phyloP scores from a whole-genome alignment of 2,113 vertebrate species.

The Serinus canaria region DNA sequence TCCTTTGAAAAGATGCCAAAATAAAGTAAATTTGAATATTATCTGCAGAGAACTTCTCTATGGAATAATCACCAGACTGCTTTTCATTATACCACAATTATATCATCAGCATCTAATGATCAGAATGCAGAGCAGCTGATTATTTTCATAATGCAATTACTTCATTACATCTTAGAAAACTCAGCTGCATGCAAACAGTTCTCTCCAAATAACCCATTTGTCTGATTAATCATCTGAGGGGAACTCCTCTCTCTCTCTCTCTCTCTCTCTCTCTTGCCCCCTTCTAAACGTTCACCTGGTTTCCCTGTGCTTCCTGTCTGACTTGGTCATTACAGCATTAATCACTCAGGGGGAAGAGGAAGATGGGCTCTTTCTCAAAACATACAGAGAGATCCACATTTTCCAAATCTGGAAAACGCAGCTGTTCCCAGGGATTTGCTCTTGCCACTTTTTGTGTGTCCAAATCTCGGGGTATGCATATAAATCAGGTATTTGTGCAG shows the following conservation, averaged over 20 bases:
- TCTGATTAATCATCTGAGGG: neutral
- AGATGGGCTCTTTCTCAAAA: neutral
- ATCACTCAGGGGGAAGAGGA: neutral
- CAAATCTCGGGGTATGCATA: neutral
- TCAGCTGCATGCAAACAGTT: slow-evolving; percentile 23
- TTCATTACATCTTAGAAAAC: slow-evolving; percentile 35
- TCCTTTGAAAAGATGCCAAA: slow-evolving; percentile 51
- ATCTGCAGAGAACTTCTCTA: slow-evolving; percentile 36
- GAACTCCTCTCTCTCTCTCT: neutral
- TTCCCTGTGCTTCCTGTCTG: neutral
- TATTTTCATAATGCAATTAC: slow-evolving; percentile 64
- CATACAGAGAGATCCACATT: neutral
- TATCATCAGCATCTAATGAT: slow-evolving; percentile 64
- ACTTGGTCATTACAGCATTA: neutral
- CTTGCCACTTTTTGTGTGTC: neutral
- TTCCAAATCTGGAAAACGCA: neutral
- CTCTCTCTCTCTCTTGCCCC: neutral
- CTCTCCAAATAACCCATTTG: slow-evolving; percentile 24
- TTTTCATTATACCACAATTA: slow-evolving; percentile 69
- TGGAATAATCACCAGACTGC: slow-evolving; percentile 63
- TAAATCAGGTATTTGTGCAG: neutral
- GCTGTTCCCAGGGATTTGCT: neutral
- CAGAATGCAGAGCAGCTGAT: slow-evolving; percentile 58
- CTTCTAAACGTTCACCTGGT: neutral
- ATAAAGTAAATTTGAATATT: slow-evolving; percentile 61